phyloP scores from a whole-genome alignment of 2,888 invertebrate species.

The Abscondita cerata region DNA sequence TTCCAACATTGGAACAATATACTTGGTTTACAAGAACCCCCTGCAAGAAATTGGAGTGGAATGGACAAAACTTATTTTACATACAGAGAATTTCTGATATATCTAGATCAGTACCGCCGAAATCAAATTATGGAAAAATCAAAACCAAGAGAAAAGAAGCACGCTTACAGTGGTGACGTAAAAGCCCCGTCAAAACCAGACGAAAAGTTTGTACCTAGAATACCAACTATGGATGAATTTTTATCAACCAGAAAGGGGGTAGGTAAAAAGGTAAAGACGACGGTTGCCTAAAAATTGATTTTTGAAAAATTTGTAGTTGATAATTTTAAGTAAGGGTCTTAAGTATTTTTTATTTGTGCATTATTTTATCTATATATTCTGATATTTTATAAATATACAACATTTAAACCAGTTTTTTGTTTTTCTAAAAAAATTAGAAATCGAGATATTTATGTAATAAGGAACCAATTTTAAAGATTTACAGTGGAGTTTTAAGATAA shows the following conservation, averaged over 20 bases:
- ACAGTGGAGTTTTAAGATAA: too few relatives aligned
- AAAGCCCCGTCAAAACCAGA: slow-evolving; percentile 56
- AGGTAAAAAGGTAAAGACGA: slow-evolving; percentile 43
- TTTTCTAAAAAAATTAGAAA: too few relatives aligned
- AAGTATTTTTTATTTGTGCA: not conserved
- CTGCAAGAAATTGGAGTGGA: slow-evolving; percentile 76
- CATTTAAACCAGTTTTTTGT: too few relatives aligned
- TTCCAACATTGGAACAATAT: slow-evolving; percentile 76
- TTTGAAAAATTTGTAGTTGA: not conserved
- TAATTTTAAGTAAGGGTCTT: not conserved
- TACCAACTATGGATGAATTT: slow-evolving; percentile 65
- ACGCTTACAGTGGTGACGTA: slow-evolving; percentile 53
- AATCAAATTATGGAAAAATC: slow-evolving; percentile 60
- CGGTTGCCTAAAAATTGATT: not conserved
- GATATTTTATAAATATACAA: too few relatives aligned
- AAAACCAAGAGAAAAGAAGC: slow-evolving; percentile 45
- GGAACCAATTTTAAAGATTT: too few relatives aligned
- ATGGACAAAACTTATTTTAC: slow-evolving; percentile 73
- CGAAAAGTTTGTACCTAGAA: slow-evolving; percentile 56
- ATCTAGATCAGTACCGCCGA: slow-evolving; percentile 68
- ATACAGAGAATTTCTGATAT: slow-evolving; percentile 72
- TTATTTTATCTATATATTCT: slow-evolving; percentile 3
- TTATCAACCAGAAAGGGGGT: slow-evolving; percentile 58
- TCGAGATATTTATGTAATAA: too few relatives aligned
- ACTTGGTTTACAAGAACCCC: slow-evolving; percentile 71